Conservation (phyloP, 2,797 vertebrate species). For the Pogonophryne albipinna region DNA sequence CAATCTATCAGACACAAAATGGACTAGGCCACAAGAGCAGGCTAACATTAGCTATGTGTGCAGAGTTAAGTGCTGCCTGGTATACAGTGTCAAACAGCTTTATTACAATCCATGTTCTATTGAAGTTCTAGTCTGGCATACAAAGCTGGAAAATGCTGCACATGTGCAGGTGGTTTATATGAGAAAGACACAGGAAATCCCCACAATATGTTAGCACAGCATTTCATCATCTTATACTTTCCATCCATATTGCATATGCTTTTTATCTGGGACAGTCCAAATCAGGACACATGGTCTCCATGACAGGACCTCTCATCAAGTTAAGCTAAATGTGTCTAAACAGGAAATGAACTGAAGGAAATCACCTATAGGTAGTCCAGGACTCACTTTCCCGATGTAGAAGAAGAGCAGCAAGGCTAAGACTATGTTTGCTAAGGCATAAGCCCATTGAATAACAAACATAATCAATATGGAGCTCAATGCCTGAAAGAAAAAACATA, state of each 20-base stretch:
- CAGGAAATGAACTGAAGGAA: conserved; percentile 16
- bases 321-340: neutral
- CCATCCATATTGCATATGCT: neutral
- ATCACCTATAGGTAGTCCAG: conserved; percentile 94
- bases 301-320: neutral
- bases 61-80: neutral
- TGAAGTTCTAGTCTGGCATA: neutral
- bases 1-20: neutral
- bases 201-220: neutral
- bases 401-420: conserved; percentile 90
- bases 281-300: neutral
- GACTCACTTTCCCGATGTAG: conserved; percentile 94
- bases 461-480: conserved; percentile 90
- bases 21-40: neutral
- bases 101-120: neutral
- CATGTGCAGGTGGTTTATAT: conserved; percentile 1
- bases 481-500: conserved; percentile 81
- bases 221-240: neutral
- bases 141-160: neutral
- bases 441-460: conserved; percentile 98
- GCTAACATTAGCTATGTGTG: neutral
- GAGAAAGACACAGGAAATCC: neutral
- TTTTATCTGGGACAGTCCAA: neutral
- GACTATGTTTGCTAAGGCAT: conserved; percentile 90
- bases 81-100: neutral